phyloP scores from a whole-genome alignment of 2,888 invertebrate species.

The Ophioninae sp. region DNA sequence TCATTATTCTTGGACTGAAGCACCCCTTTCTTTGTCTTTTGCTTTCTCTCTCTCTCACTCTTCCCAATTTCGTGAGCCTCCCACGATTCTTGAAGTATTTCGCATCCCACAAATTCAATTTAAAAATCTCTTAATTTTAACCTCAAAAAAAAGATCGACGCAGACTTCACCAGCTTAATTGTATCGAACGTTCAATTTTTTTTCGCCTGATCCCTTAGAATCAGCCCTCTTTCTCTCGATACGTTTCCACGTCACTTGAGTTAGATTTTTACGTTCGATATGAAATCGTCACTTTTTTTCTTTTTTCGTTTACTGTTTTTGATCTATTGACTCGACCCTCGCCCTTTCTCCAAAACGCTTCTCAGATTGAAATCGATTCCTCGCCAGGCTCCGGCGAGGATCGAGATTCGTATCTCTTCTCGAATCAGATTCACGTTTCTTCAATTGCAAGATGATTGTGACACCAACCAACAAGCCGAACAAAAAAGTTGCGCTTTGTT shows the following conservation, averaged over 20 bases:
- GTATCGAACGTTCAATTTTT: too few species aligned
- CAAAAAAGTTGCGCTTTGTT: background rate
- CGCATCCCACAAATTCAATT: too few species aligned
- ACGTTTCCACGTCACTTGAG: too few species aligned
- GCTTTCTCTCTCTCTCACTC: too few species aligned
- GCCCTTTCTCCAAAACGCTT: conserved; percentile 4
- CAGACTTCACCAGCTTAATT: too few species aligned
- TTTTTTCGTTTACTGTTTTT: background rate
- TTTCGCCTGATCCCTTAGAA: too few species aligned
- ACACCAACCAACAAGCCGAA: background rate
- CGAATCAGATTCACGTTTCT: too few species aligned
- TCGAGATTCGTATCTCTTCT: too few species aligned
- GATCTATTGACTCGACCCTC: too few species aligned
- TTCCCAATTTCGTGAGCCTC: conserved; percentile 1
- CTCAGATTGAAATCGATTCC: conserved; percentile 4
- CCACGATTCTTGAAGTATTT: background rate
- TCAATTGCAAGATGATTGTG: background rate
- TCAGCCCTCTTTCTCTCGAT: too few species aligned
- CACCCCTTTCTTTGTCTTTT: conserved; percentile 16
- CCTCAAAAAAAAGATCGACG: too few species aligned
- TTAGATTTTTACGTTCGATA: background rate
- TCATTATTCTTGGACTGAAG: conserved; percentile 33
- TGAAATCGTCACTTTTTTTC: background rate
- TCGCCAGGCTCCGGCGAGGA: background rate
- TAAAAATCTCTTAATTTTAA: too few species aligned